Conservation (phyloP, 2,888 invertebrate genomes). For the Liodrosophila aerea region DNA sequence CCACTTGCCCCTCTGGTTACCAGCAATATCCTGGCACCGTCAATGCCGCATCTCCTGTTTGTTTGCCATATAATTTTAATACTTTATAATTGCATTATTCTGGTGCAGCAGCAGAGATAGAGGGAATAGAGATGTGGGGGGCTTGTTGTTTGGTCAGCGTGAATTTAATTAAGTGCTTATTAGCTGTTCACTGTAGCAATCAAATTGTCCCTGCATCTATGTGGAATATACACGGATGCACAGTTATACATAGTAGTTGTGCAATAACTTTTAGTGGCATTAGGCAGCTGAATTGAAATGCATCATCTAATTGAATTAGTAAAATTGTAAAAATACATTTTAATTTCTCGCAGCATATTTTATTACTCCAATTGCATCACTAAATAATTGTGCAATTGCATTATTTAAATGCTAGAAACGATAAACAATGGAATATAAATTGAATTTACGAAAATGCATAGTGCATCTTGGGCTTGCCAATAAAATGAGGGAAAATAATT, state of each 20-base stretch:
- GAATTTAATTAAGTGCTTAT: slow-evolving; percentile 73
- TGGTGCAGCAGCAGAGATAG: slow-evolving; percentile 3
- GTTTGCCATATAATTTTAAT: slow-evolving; percentile 67
- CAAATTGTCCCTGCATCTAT: slow-evolving; percentile 4
- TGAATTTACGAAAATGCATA: no score
- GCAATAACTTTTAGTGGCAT: slow-evolving; percentile 8
- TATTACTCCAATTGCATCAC: slow-evolving; percentile 24
- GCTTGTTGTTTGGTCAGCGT: slow-evolving; percentile 24
- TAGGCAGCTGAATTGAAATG: background rate
- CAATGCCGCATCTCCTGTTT: slow-evolving; percentile 32
- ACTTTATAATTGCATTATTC: slow-evolving; percentile 66
- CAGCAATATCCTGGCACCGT: slow-evolving; percentile 60
- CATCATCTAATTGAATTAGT: slow-evolving; percentile 45
- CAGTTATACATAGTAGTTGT: slow-evolving; percentile 20
- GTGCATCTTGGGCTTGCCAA: no score
- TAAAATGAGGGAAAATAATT: no score
- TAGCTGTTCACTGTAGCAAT: slow-evolving; percentile 46
- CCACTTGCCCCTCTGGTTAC: slow-evolving; percentile 4
- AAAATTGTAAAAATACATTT: slow-evolving; percentile 20
- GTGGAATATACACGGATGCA: no score
- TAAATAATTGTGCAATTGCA: slow-evolving; percentile 30
- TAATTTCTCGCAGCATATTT: slow-evolving; percentile 17
- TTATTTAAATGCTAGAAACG: slow-evolving; percentile 16
- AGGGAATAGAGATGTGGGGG: background rate
- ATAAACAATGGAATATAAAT: no score